A percentile compares a stretch with the other conserved stretches of the same genome.
Conservation (phyloP, 2,888 invertebrate species). For the Ellobium chinense region DNA sequence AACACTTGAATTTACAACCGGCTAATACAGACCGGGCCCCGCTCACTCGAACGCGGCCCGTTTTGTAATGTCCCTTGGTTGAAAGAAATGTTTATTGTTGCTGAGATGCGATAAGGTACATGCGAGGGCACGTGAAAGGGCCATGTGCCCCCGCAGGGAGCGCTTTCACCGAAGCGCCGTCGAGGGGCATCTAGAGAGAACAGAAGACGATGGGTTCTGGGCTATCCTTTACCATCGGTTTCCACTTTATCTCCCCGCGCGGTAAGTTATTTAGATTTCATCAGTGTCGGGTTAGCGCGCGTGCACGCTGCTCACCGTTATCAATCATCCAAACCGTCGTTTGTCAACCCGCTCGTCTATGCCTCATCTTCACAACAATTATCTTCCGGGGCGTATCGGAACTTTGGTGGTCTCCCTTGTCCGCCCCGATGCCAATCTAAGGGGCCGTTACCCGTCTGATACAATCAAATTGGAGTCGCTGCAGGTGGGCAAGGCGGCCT, state of each 20-base stretch:
- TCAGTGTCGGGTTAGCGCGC: background rate
- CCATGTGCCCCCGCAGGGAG: background rate
- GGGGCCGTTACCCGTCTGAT: background rate
- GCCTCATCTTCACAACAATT: background rate
- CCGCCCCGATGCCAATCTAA: background rate
- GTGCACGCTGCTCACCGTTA: background rate
- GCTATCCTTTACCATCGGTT: constrained; percentile 4
- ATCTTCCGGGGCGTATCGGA: background rate
- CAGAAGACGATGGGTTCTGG: background rate
- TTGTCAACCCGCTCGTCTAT: background rate
- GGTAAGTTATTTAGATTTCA: background rate
- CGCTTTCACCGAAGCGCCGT: background rate
- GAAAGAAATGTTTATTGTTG: constrained; percentile 26
- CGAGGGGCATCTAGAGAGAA: background rate
- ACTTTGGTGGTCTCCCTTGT: constrained; percentile 2
- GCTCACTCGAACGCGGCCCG: background rate
- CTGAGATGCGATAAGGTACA: constrained; percentile 21
- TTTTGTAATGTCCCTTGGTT: background rate
- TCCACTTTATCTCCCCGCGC: background rate
- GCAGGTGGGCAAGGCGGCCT: background rate
- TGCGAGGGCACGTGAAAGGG: background rate
- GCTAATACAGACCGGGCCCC: background rate
- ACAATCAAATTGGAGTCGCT: background rate
- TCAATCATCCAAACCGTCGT: background rate
- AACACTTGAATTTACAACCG: constrained; percentile 10